Evolutionary conservation across 2,797 vertebrate genomes (phyloP), one percentile per base, ranked within the genome.

Genomic region (Onychomys leucogaster): DNA sequence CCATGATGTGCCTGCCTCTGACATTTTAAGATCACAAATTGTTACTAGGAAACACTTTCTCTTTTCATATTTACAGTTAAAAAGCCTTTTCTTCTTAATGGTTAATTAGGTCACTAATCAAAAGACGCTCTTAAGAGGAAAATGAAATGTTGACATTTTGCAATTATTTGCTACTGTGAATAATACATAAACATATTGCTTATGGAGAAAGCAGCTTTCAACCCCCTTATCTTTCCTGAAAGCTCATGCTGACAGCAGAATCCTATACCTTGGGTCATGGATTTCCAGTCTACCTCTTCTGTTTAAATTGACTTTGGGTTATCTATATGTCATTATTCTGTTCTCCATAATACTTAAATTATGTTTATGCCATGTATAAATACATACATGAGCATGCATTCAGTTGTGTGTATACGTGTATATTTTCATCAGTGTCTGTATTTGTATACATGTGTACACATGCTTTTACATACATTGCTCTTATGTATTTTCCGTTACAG

Each of bases 181-280:
- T 99, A 99, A 99, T 99, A 99, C 98, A 99, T 99, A 99, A 99
- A 99, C 98, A 98, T 98, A 97, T 98, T 98, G 98, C 97, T 98
- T 98, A 98, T 55, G 75, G 94, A 97, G 96, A 97, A 98, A 99
- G 98, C 98, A 98, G 98, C 98, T 99, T 99, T 99, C 99, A 99
- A 98, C 97, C 98, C 96, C 97, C 98, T 98, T 98, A 99, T 98
- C 98, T 98, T 98, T 98, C 98, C 98, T 98, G 98, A 98, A 98
- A 98, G 94, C 97, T 97, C 96, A 95, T 89, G 95, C 97, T 98
- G 97, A 98, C 95, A 98, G 91, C 49, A 97, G 87, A 97, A 97
- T 98, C 94, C 77, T 94, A 82, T 95, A 97, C 92, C 92, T 95
- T 93, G 81, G 93, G 97, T 98, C 97, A 98, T 94, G 96, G 96